A percentile compares a stretch with the other conserved stretches of the same genome.
Evolutionary conservation across 2,888 invertebrate species (phyloP).

Genomic region (Tetrapedia diversipes): DNA sequence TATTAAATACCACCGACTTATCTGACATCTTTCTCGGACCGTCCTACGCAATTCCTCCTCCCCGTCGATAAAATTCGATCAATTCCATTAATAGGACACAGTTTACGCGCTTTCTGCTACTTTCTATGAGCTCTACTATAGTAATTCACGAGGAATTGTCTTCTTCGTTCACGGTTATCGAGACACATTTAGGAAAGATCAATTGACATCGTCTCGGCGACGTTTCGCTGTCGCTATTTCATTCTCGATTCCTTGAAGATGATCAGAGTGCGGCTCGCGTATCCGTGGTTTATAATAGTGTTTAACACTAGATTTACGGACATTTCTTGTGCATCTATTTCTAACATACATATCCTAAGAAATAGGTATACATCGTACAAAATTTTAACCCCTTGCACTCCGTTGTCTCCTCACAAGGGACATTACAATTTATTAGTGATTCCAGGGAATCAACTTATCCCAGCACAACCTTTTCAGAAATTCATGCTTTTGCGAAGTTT

Average conservation of each 20-base stretch:
- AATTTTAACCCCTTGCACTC: too few relatives aligned
- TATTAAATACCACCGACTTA: not conserved
- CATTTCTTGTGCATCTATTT: too few relatives aligned
- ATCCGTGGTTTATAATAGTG: conserved; percentile 19
- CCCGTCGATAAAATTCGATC: conserved; percentile 8
- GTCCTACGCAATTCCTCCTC: not conserved
- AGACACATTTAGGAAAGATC: conserved; percentile 28
- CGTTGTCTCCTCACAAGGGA: too few relatives aligned
- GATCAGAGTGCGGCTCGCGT: conserved; percentile 43
- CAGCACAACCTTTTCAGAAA: too few relatives aligned
- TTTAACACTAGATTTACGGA: too few relatives aligned
- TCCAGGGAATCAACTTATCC: too few relatives aligned
- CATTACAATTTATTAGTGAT: too few relatives aligned
- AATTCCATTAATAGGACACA: conserved; percentile 52
- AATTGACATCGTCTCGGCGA: conserved; percentile 37
- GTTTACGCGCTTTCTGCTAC: not conserved
- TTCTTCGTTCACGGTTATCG: not conserved
- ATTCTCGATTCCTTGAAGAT: conserved; percentile 1
- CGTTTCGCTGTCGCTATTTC: not conserved
- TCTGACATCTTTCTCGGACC: not conserved
- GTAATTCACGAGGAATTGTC: conserved; percentile 17
- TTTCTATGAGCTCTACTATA: conserved; percentile 18
- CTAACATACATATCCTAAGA: too few relatives aligned
- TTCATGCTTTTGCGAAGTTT: too few relatives aligned
- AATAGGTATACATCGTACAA: too few relatives aligned